Conservation (phyloP, 1,140 invertebrate species). For the Oncopeltus fasciatus region DNA sequence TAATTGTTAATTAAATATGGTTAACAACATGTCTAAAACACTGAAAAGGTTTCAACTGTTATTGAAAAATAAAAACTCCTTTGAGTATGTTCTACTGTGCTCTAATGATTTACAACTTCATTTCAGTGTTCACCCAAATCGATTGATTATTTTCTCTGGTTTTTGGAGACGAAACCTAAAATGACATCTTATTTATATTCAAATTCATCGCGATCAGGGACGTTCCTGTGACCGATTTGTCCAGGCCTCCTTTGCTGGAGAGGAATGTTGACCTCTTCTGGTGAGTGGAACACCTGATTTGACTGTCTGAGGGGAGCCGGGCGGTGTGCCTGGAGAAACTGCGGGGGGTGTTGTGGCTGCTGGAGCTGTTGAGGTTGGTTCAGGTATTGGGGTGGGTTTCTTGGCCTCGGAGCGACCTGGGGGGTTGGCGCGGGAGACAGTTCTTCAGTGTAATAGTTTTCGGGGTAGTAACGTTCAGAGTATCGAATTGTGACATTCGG, state of each 20-base stretch:
- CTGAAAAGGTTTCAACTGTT: too few species aligned
- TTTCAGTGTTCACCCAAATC: too few species aligned
- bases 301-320: constrained; percentile 2
- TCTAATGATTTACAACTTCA: too few species aligned
- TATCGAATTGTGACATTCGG: constrained; percentile 71
- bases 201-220: constrained; percentile 7
- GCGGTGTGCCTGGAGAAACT: too few species aligned
- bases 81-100: too few species aligned
- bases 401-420: constrained; percentile 15
- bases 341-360: not conserved
- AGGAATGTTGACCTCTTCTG: constrained; percentile 73
- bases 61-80: too few species aligned
- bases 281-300: constrained; percentile 51
- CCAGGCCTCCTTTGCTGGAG: constrained; percentile 53
- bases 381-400: constrained; percentile 5
- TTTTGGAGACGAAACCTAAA: too few species aligned
- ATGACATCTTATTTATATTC: constrained; percentile 6
- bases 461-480: constrained; percentile 48
- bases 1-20: too few species aligned
- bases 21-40: too few species aligned
- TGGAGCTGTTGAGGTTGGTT: constrained; percentile 12
- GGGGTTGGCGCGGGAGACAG: constrained; percentile 10
- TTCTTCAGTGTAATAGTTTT: constrained; percentile 23
- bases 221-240: not conserved
- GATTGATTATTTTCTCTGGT: too few species aligned